Percentiles rank a stretch among this genome's conserved stretches.
Evolutionary conservation across 2,797 vertebrate genomes (phyloP).

Genomic region (Eremophila alpestris): DNA sequence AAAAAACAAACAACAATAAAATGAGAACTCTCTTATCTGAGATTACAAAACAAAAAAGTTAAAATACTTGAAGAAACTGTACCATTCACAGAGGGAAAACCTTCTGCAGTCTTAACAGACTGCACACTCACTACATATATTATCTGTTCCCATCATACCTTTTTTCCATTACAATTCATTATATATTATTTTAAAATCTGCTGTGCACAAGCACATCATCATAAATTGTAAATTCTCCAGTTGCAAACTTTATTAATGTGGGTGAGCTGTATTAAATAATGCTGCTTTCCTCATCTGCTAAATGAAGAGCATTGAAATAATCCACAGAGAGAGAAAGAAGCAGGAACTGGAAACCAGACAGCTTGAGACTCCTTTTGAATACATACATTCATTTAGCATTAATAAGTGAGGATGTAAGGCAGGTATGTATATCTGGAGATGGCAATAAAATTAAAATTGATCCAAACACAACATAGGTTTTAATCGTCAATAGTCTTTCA

Average conservation of each 20-base stretch:
- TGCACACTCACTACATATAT: background rate
- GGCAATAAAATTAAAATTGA: background rate
- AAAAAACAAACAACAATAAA: background rate
- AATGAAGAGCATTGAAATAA: slow-evolving; percentile 40
- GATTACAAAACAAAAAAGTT: background rate
- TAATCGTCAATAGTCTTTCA: background rate
- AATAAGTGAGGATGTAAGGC: background rate
- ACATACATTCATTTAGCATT: background rate
- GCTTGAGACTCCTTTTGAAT: background rate
- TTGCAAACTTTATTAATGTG: slow-evolving; percentile 12
- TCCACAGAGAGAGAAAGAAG: background rate
- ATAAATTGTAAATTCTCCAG: slow-evolving; percentile 38
- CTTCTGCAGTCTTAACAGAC: background rate
- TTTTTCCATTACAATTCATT: slow-evolving; percentile 23
- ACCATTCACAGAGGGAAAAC: background rate
- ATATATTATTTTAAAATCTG: slow-evolving; percentile 26
- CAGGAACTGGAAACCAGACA: background rate
- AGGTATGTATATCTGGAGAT: background rate
- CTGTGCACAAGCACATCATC: slow-evolving; percentile 47
- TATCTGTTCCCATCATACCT: background rate
- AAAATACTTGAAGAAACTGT: background rate
- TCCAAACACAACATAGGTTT: background rate
- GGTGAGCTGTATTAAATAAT: slow-evolving; percentile 21
- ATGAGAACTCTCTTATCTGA: background rate
- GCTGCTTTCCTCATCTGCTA: background rate